Conservation (phyloP, 92 coral and sea anemone genomes). For the Phenganax marumi region DNA sequence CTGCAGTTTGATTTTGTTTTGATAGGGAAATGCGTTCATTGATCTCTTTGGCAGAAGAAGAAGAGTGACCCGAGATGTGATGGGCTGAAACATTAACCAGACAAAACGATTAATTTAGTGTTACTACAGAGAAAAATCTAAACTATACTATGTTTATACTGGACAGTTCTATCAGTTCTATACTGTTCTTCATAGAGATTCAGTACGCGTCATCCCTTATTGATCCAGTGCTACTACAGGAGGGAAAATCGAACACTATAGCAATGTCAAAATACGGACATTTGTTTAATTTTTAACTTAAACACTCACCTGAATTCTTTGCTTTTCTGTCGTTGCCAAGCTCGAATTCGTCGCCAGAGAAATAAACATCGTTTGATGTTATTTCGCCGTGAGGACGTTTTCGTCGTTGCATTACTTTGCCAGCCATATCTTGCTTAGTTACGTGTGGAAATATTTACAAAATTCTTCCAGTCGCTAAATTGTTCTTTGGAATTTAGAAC, state of each 20-base stretch:
- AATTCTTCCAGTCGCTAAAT: neutral
- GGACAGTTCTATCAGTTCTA: too few relatives aligned
- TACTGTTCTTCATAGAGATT: too few relatives aligned
- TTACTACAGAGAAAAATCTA: neutral
- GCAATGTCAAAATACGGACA: neutral
- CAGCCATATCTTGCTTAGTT: neutral
- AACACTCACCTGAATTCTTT: constrained; percentile 29
- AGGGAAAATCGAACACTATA: neutral
- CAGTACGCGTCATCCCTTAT: neutral
- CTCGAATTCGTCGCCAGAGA: constrained; percentile 36
- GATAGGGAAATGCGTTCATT: constrained; percentile 49
- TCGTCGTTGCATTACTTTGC: constrained; percentile 27
- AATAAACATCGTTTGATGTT: constrained; percentile 9
- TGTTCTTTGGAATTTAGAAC: neutral
- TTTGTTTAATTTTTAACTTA: constrained; percentile 17
- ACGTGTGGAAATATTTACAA: constrained; percentile 15
- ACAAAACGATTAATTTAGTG: neutral
- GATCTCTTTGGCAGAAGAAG: constrained; percentile 55
- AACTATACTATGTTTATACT: too few relatives aligned
- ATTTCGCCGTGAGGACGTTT: constrained; percentile 29
- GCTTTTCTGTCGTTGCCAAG: constrained; percentile 26
- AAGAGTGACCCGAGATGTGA: constrained; percentile 54
- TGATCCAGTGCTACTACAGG: neutral
- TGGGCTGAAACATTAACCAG: constrained; percentile 31
- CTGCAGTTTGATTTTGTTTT: constrained; percentile 80